Evolutionary conservation across 2,113 vertebrate genomes (phyloP).

Genomic region (Zosterops borbonicus): DNA sequence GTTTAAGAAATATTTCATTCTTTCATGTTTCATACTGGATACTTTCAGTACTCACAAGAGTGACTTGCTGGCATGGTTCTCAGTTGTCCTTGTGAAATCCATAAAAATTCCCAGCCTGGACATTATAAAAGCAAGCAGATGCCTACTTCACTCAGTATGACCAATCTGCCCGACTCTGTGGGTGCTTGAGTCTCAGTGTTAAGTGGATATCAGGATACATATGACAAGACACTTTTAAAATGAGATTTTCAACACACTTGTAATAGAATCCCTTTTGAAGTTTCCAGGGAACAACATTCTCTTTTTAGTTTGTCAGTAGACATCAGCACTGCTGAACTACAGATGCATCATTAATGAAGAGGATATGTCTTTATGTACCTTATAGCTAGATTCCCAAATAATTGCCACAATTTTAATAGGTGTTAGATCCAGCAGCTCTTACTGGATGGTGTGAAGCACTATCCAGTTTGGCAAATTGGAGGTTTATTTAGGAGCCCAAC

Average conservation of each 20-base stretch:
- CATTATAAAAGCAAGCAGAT: not conserved
- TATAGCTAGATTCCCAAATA: not conserved
- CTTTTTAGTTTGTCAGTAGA: not conserved
- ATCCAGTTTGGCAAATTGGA: not conserved
- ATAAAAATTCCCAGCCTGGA: not conserved
- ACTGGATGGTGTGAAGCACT: not conserved
- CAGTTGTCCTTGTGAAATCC: not conserved
- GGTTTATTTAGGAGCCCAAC: conserved; percentile 6
- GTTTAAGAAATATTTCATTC: not conserved
- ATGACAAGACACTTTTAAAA: not conserved
- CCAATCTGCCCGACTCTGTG: not conserved
- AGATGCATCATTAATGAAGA: not conserved
- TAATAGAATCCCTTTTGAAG: not conserved
- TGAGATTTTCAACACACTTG: not conserved
- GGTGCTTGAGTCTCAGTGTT: not conserved
- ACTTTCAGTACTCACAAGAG: not conserved
- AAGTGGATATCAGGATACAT: not conserved
- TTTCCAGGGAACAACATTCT: not conserved
- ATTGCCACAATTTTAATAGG: not conserved
- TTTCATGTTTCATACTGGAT: not conserved
- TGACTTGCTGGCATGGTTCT: not conserved
- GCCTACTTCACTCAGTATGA: not conserved
- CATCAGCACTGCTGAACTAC: not conserved
- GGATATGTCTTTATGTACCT: not conserved
- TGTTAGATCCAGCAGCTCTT: conserved; percentile 13